A percentile compares a stretch with the other conserved stretches of the same genome.
Conservation (phyloP, 2,113 vertebrate genomes). For the Toxostoma redivivum region DNA sequence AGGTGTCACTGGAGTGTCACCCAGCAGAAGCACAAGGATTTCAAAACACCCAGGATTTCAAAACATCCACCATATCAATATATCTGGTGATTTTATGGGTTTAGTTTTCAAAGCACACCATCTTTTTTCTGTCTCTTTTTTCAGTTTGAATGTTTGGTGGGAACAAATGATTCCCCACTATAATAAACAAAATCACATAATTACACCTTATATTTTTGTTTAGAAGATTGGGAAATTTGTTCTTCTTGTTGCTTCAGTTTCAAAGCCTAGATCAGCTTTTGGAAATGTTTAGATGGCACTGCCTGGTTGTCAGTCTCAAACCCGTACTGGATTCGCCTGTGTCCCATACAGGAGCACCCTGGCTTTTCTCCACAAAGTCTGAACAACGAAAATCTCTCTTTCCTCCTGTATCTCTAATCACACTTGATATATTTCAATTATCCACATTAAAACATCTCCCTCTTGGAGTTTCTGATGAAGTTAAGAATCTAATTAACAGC, state of each 20-base stretch:
- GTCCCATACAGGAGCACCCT: not conserved
- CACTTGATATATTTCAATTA: not conserved
- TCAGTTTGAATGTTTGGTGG: not conserved
- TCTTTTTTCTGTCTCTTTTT: not conserved
- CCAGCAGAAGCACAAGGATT: not conserved
- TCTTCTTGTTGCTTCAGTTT: not conserved
- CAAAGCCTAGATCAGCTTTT: not conserved
- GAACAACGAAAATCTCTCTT: not conserved
- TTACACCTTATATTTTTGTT: not conserved
- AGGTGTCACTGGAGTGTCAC: not conserved
- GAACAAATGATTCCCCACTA: not conserved
- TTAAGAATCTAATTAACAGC: not conserved
- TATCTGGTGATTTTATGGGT: not conserved
- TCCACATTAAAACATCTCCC: not conserved
- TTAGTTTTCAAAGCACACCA: not conserved
- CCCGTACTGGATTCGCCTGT: fast-evolving
- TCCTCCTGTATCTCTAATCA: not conserved
- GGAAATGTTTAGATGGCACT: not conserved
- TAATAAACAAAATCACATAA: not conserved
- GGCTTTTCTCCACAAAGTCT: not conserved
- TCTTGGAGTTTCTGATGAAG: not conserved
- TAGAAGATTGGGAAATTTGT: not conserved
- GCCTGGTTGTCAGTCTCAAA: not conserved
- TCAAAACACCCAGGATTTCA: not conserved
- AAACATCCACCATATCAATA: not conserved